Conservation (phyloP, 2,113 vertebrate species). For the Tyto alba region DNA sequence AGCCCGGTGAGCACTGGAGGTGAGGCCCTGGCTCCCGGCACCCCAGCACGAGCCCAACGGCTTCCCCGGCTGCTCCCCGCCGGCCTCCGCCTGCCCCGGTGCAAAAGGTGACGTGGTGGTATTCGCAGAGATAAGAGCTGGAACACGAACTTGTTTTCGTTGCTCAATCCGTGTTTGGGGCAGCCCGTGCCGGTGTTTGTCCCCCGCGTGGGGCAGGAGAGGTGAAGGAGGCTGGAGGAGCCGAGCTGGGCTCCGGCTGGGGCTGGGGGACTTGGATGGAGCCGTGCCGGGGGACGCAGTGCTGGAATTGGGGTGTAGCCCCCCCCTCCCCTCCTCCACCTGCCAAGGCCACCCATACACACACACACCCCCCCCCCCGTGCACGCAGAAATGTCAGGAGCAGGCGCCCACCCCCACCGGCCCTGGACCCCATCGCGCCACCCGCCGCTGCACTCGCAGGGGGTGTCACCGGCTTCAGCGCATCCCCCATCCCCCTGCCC, state of each 20-base stretch:
- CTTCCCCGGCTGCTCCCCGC: accelerated
- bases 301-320: neutral
- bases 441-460: accelerated
- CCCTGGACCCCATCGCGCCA: neutral
- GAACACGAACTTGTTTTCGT: neutral
- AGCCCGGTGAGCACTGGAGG: accelerated
- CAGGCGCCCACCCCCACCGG: accelerated
- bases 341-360: accelerated
- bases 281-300: neutral
- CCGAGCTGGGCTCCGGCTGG: accelerated
- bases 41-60: accelerated
- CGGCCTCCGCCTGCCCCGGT: too few relatives aligned
- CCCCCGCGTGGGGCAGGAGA: neutral
- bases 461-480: accelerated
- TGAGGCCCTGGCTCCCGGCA: neutral
- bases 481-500: accelerated
- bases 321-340: too few relatives aligned
- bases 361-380: accelerated
- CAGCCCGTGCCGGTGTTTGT: neutral
- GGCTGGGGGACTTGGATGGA: neutral
- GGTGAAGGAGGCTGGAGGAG: accelerated
- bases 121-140: neutral
- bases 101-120: neutral
- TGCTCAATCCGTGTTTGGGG: neutral
- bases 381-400: neutral